Percentiles rank a stretch among this genome's conserved stretches.
Conservation (phyloP, 2,113 vertebrate species). For the Lophura nycthemera region DNA sequence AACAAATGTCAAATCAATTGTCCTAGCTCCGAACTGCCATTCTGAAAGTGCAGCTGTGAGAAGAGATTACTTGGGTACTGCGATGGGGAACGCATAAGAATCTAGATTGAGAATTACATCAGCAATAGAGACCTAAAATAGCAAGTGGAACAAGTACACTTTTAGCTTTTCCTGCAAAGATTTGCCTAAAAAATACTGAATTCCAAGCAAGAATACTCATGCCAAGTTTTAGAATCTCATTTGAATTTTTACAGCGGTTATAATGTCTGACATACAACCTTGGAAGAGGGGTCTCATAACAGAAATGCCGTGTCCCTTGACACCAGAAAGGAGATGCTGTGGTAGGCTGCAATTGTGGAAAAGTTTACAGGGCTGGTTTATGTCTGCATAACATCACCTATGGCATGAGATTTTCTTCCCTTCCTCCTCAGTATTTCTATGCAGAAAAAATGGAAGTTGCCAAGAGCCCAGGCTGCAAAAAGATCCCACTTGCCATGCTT, state of each 20-base stretch:
- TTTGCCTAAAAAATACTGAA: constrained; percentile 38
- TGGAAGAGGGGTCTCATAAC: neutral
- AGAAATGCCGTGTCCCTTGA: constrained; percentile 33
- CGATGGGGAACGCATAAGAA: too few relatives aligned
- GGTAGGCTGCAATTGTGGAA: neutral
- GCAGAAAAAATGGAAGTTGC: constrained; percentile 11
- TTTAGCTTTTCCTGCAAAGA: constrained; percentile 17
- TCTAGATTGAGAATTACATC: too few relatives aligned
- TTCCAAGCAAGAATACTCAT: neutral
- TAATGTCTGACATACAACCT: constrained; percentile 32
- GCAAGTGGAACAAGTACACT: constrained; percentile 29
- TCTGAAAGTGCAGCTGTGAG: constrained; percentile 17
- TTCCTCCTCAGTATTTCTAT: neutral
- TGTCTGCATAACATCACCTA: neutral
- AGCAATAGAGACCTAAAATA: constrained; percentile 37
- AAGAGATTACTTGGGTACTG: neutral
- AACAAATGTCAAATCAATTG: constrained; percentile 42
- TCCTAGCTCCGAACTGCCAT: neutral
- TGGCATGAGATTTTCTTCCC: neutral
- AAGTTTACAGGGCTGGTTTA: constrained; percentile 5
- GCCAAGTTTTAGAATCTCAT: constrained; percentile 42
- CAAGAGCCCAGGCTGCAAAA: constrained; percentile 1
- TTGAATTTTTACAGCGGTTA: constrained; percentile 58
- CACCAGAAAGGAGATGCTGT: neutral
- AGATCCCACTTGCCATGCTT: neutral